Evolutionary conservation across 2,888 invertebrate species (phyloP).

Genomic region (Miltochrista miniata): DNA sequence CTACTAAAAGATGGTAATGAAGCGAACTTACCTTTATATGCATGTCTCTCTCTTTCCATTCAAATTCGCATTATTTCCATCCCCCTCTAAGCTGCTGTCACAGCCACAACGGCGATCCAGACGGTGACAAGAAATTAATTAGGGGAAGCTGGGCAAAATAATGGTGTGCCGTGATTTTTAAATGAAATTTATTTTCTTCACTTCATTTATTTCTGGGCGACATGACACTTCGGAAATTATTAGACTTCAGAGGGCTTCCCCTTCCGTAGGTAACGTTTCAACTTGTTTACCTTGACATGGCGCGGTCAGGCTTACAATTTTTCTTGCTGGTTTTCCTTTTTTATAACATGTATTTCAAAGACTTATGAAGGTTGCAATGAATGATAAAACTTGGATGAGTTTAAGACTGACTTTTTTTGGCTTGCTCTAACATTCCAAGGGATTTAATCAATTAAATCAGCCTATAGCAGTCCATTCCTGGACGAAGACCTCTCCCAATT

Average conservation of each 20-base stretch:
- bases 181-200: constrained; percentile 82
- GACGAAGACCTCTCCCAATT: no score
- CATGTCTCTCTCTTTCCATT: constrained; percentile 42
- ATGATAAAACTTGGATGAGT: no score
- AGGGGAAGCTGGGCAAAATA: constrained; percentile 80
- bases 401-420: no score
- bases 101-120: constrained; percentile 74
- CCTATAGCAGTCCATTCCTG: no score
- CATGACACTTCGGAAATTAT: constrained; percentile 82
- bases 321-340: constrained; percentile 11
- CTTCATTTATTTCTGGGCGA: constrained; percentile 80
- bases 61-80: constrained; percentile 29
- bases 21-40: constrained; percentile 70
- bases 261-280: constrained; percentile 62
- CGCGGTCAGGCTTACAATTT: constrained; percentile 26
- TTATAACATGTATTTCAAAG: no score
- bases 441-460: no score
- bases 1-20: constrained; percentile 80
- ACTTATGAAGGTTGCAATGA: no score
- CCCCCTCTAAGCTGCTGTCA: constrained; percentile 68
- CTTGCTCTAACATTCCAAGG: no score
- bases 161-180: constrained; percentile 82
- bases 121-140: constrained; percentile 83
- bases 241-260: constrained; percentile 67
- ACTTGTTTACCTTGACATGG: constrained; percentile 58